Evolutionary conservation across 1,140 invertebrate species (phyloP), one percentile per base, ranked within the genome.

Genomic region (Lerema accius): DNA sequence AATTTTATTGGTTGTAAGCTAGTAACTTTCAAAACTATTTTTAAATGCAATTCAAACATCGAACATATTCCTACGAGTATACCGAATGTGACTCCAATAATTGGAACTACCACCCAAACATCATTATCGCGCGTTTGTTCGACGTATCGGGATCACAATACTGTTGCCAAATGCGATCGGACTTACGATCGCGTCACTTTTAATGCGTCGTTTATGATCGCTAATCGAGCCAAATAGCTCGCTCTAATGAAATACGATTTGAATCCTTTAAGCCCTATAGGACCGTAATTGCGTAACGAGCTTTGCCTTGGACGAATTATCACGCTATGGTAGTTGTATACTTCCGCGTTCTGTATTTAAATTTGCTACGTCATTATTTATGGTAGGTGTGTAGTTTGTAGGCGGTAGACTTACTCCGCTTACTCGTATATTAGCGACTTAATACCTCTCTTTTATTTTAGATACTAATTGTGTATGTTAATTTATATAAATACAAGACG

Each of bases 121-220:
- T 83, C 80, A 82, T 86, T 85, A 86, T 67, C 53, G 51, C 65
- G 71, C 72, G 80, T 81, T 86, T 84, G 83, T 86, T 88, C 82
- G 80, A 84, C 82, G 76, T 80, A 88, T 88, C 78, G 69, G 82
- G 78, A 83, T 80, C 74, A 86, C 83, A 86, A 84, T 83, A 69
- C 72, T 59, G 75, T 62, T 80, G 84, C 81, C 81, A 85, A 87
- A 85, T 87, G 78, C 77, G 74, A 74, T 63, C 61, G 67, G 64
- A 84, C 78, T 84, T 80, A 80, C 73, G 76, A 73, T 71, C 55
- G 70, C 71, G 71, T 78, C 77, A 82, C 79, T 84, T 88, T 84
- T 84, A 82, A 84, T 80, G 74, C 64, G 43, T 70, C 74, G 73
- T 82, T 82, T 75, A 73, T 78, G 66, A 67, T 42, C 68, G 69